Conservation (phyloP, 2,113 vertebrate species). For the Cyrtonyx montezumae region DNA sequence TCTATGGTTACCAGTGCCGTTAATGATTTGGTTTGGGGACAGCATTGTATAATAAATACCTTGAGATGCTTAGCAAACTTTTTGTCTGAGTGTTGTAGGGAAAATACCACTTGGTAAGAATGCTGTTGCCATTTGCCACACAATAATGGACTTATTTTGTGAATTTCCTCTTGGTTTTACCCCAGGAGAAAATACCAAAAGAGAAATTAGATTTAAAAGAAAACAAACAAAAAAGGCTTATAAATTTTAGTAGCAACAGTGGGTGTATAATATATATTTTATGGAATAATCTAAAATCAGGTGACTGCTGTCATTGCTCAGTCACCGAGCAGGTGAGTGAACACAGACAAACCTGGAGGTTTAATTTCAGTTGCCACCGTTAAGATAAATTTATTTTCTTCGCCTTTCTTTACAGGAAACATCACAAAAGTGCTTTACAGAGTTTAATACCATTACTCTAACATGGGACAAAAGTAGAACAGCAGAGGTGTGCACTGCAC, state of each 20-base stretch:
- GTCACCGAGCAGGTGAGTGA: background rate
- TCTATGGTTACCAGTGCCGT: background rate
- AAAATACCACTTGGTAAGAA: background rate
- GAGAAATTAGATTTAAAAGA: accelerated
- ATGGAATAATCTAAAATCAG: accelerated
- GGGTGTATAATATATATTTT: background rate
- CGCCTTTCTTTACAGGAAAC: slow-evolving; percentile 55
- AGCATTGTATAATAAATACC: background rate
- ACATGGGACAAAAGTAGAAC: slow-evolving; percentile 16
- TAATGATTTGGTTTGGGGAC: background rate
- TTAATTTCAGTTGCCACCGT: background rate
- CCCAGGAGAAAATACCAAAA: background rate
- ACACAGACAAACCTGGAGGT: background rate
- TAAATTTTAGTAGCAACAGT: background rate
- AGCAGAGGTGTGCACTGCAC: slow-evolving; percentile 12
- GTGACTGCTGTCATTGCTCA: background rate
- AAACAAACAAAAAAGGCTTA: background rate
- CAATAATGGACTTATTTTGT: background rate
- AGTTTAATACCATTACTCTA: slow-evolving; percentile 8
- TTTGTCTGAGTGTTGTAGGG: background rate
- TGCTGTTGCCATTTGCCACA: background rate
- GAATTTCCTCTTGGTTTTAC: background rate
- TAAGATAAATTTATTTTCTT: slow-evolving; percentile 63
- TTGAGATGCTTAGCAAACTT: background rate
- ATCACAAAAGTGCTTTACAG: slow-evolving; percentile 61